Evolutionary conservation across 2,113 vertebrate species (phyloP).

Genomic region (Chauna torquata): DNA sequence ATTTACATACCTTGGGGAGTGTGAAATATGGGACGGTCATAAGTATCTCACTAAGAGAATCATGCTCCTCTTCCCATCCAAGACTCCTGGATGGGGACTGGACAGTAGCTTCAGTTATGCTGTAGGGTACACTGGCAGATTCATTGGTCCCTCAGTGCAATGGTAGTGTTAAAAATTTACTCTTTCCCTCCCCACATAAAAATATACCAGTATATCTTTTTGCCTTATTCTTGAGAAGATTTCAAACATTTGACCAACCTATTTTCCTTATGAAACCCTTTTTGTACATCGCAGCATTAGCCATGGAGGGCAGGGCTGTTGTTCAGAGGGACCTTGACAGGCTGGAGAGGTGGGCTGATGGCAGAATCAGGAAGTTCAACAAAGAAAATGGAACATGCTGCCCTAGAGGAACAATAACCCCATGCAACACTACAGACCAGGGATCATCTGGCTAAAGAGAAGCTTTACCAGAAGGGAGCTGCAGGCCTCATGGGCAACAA

Average conservation of each 20-base stretch:
- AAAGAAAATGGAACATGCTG: not conserved
- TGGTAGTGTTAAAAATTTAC: rapidly evolving
- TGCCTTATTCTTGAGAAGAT: not conserved
- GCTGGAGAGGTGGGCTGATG: not conserved
- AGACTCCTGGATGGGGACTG: not conserved
- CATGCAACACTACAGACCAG: rapidly evolving
- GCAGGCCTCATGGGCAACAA: not conserved
- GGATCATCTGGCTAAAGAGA: not conserved
- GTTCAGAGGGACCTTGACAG: not conserved
- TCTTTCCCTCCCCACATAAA: not conserved
- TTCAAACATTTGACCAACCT: not conserved
- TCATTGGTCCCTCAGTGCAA: not conserved
- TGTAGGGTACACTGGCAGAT: too few relatives aligned
- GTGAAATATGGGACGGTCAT: not conserved
- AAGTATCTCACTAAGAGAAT: not conserved
- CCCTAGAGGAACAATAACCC: not conserved
- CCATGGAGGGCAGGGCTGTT: not conserved
- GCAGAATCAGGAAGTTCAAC: not conserved
- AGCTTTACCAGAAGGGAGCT: not conserved
- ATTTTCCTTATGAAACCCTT: not conserved
- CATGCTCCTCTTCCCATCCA: not conserved
- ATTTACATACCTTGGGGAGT: not conserved
- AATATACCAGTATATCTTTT: not conserved
- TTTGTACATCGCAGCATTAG: not conserved
- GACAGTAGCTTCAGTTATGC: not conserved